phyloP scores from a whole-genome alignment of 64 coral and sea anemone species.

The Montipora sp. region DNA sequence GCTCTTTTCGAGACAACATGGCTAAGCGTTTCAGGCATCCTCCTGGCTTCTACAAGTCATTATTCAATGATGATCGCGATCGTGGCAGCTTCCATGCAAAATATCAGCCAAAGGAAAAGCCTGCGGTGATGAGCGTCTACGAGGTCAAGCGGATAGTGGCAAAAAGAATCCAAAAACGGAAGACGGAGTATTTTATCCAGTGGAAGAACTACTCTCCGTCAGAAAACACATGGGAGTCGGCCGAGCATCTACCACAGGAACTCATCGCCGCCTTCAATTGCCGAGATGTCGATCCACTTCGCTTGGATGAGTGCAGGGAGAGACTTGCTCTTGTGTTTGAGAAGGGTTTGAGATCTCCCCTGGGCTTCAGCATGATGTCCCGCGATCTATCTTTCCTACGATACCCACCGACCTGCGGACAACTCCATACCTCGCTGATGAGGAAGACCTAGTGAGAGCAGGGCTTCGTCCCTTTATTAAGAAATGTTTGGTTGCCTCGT shows the following conservation, averaged over 20 bases:
- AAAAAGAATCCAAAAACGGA: not conserved
- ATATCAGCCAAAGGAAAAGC: not conserved
- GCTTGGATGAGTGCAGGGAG: conserved; percentile 40
- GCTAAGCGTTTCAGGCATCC: conserved; percentile 28
- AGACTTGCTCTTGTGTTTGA: conserved; percentile 42
- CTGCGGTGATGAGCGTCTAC: conserved; percentile 20
- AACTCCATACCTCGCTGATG: too few species aligned
- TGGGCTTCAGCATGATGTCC: conserved; percentile 47
- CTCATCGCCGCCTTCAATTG: conserved; percentile 34
- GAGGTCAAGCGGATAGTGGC: conserved; percentile 3
- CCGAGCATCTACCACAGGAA: conserved; percentile 15
- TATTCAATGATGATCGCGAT: conserved; percentile 6
- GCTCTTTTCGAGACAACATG: not conserved
- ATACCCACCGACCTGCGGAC: conserved; percentile 19
- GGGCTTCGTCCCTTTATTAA: too few species aligned
- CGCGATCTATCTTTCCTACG: conserved; percentile 41
- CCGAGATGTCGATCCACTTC: not conserved
- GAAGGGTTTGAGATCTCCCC: conserved; percentile 19
- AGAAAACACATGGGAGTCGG: conserved; percentile 45
- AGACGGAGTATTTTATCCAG: conserved; percentile 21
- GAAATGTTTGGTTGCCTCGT: too few species aligned
- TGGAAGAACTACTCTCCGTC: not conserved
- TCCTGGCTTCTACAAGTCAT: not conserved
- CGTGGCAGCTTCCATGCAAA: not conserved
- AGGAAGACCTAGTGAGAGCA: too few species aligned